These are phyloP conservation scores for Dinoponera quadriceps DNA, from an alignment of 1,140 invertebrate species.

Conservation along the genomic window DNA sequence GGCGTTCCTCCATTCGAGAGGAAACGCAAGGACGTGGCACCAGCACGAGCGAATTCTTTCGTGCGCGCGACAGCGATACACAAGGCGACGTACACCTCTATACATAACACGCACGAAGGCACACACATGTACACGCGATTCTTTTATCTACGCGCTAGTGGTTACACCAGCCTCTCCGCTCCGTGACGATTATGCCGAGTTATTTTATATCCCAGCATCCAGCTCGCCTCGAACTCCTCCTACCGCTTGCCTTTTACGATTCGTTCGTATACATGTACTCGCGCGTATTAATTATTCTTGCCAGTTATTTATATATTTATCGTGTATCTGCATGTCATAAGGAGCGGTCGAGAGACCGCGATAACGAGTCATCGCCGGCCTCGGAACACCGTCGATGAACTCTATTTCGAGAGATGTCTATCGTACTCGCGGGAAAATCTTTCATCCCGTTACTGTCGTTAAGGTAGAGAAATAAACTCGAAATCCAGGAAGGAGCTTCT, in stretches of 20 bases:
- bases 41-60: constrained; percentile 49
- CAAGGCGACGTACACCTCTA: not conserved
- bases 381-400: constrained; percentile 23
- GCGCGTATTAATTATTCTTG: constrained; percentile 47
- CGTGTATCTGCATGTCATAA: constrained; percentile 36
- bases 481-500: not conserved
- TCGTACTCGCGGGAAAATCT: constrained; percentile 7
- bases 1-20: constrained; percentile 71
- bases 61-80: not conserved
- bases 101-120: not conserved
- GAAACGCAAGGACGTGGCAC: constrained; percentile 74
- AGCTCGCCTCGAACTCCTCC: constrained; percentile 55
- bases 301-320: constrained; percentile 35
- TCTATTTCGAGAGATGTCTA: constrained; percentile 33
- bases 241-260: constrained; percentile 59
- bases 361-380: constrained; percentile 16
- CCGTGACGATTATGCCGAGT: constrained; percentile 51
- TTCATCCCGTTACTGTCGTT: not conserved
- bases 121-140: not conserved
- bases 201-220: constrained; percentile 56
- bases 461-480: not conserved
- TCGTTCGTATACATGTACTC: constrained; percentile 3
- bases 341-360: not conserved
- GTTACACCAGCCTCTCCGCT: constrained; percentile 41
- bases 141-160: constrained; percentile 45